Base-by-base conservation (phyloP, 2,888 invertebrate species). In the Salpingus planirostris region DNA sequence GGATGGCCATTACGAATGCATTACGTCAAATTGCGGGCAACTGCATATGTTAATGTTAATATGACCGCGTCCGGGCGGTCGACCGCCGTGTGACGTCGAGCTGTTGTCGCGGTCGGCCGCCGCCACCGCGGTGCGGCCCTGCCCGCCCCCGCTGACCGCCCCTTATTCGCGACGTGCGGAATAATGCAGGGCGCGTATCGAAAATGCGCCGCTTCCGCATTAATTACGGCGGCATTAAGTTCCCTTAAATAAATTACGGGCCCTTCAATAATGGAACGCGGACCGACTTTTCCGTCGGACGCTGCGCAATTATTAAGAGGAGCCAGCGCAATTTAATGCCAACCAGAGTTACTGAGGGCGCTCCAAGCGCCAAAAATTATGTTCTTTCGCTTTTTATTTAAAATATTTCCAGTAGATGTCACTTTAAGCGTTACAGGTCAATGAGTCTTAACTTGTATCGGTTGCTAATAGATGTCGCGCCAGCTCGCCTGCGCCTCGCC, bases 41-140 rank as follows among this genome's bases (percentile, higher is more conserved):
- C 50, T 55, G 51, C 54, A 56, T 56, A 53, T 54, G 55, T 57
- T 54, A 55, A 55, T 57, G 55, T 54, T 54, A 52, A 57, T 54
- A 45, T 36, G 38, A 42, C 56, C 55, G 52, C 54, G 44, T 44
- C 43, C 40, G 38, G 40, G 53, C 52, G 57, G 55, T 48, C 37
- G 41, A 54, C 54, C 54, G 45, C 46, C 38, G 40, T 42, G 46
- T 54, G 55, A 55, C 56, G 55, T 53, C 55, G n/a, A n/a, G 53
- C 47, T 45, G 51, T 54, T 54, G 53, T 54, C 42, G 54, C 43
- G 57, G 55, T 49, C 44, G 21, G 37, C 52, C 55, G 37, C 33
- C 47, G 36, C 39, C 38, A 54, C 55, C 55, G 44, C 55, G 4
- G 11, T 5, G 45, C 37, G 38, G 44, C 40, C 46, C 42, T 47